phyloP scores from a whole-genome alignment of 2,888 invertebrate species.

The Pandemis heparana region DNA sequence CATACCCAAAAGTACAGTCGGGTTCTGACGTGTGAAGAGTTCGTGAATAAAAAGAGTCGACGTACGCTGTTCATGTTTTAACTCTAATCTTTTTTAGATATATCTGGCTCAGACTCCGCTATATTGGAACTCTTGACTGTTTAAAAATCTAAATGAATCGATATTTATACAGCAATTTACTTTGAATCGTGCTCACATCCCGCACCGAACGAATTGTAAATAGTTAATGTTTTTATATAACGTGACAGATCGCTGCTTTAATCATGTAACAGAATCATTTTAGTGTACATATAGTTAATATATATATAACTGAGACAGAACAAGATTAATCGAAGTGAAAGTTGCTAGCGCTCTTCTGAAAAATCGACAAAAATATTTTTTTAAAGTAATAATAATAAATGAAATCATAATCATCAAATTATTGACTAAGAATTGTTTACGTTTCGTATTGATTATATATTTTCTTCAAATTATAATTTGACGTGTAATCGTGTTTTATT shows the following conservation, averaged over 20 bases:
- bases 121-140: conserved; percentile 12
- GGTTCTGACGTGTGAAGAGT: background rate
- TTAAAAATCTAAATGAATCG: conserved; percentile 47
- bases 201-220: conserved; percentile 68
- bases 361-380: conserved; percentile 48
- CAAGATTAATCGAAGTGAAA: conserved; percentile 58
- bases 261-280: conserved; percentile 59
- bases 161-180: conserved; percentile 68
- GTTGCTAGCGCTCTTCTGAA: conserved; percentile 53
- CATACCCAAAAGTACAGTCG: background rate
- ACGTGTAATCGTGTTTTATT: conserved; percentile 19
- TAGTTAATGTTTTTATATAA: conserved; percentile 58
- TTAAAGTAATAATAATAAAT: conserved; percentile 42
- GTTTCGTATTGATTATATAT: conserved; percentile 45
- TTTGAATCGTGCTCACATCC: conserved; percentile 63
- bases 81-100: background rate
- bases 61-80: background rate
- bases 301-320: conserved; percentile 53
- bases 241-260: conserved; percentile 59
- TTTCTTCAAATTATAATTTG: conserved; percentile 48
- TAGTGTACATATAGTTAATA: conserved; percentile 46
- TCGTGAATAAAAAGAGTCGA: background rate
- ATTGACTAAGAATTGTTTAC: conserved; percentile 16
- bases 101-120: conserved; percentile 9
- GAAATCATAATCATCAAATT: conserved; percentile 16